Base-by-base conservation (phyloP, 2,888 invertebrate genomes). In the Meghimatium bilineatum region DNA sequence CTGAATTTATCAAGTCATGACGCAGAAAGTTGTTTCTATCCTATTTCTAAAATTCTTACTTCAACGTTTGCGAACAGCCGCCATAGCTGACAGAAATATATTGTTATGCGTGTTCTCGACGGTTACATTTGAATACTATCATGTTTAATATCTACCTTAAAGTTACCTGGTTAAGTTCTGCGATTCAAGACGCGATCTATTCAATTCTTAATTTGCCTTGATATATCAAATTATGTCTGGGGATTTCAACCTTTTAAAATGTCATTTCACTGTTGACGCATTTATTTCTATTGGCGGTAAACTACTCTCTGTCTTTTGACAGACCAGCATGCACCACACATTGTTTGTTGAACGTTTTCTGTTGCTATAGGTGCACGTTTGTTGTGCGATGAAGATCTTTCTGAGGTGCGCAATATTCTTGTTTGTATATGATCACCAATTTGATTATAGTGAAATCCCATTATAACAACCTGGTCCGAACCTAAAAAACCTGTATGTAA, bases 271-370 rank as follows among this genome's bases (percentile, higher is more conserved):
- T 26, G 60, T 63, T 63, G 60, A n/a, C 26, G 60, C 60, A 69
- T 69, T 69, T 69, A 69, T 69, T 69, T 69, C 69, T 69, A 72
- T 72, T 72, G 72, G 72, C 72, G 38, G 72, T 36, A 71, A 71
- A 71, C 36, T n/a, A 44, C 72, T 71, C 71, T 36, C 71, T 44
- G 72, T n/a, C 72, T 72, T 72, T 72, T 44, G 32, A 72, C 72
- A 72, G 38, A n/a, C 72, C 72, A 72, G 34, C 38, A 36, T 72
- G 72, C 72, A 72, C 36, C 44, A n/a, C 44, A 44, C 10, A 34
- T n/a, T 67, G 17, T 34, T 34, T 69, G 34, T 34, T 36, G 69
- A 69, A 36, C 34, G 38, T 23, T 26, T 23, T n/a, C 72, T 1
- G 72, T 72, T 72, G 72, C 71, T 38, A 72, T n/a, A n/a, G 20